Evolutionary conservation across 1,140 invertebrate species (phyloP).

Genomic region (Drosophila melanogaster): Release_6_plus_ISO1_MT NT_037436.4:2985001-2985500

Average conservation of each 20-base stretch:
- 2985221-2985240: conserved; percentile 25
- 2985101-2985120: conserved; percentile 26
- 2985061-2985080: conserved; percentile 58
- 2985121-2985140: conserved; percentile 19
- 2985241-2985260: conserved; percentile 17
- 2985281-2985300: not conserved
- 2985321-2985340: not conserved
- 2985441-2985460: not conserved
- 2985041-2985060: not conserved
- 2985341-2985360: too few species aligned
- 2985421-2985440: too few species aligned
- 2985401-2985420: too few species aligned
- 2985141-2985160: conserved; percentile 69
- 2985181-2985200: conserved; percentile 52
- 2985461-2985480: not conserved
- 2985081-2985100: conserved; percentile 30
- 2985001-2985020: conserved; percentile 40
- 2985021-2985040: conserved; percentile 11
- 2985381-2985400: too few species aligned
- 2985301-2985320: not conserved
- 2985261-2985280: not conserved
- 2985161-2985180: conserved; percentile 66
- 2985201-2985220: conserved; percentile 32
- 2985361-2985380: too few species aligned
- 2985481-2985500: not conserved